Base-by-base conservation (phyloP, 2,888 invertebrate species). In the Galeopsomyia nigrocyanea region DNA sequence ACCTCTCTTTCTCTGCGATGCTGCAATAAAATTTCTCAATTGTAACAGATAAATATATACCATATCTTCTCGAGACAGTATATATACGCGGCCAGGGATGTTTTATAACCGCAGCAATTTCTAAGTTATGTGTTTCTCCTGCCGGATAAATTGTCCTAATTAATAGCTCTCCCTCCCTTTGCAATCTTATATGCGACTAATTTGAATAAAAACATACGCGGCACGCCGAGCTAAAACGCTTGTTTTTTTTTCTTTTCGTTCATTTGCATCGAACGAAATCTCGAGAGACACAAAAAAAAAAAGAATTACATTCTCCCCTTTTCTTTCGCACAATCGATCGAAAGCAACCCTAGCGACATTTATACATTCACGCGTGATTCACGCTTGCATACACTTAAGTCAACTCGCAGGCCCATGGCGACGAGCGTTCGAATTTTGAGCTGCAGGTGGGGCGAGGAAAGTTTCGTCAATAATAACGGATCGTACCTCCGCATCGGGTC, bases 381-480 rank as follows among this genome's bases (percentile, higher is more conserved):
- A 39, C 39, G 31, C 31, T 1, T 39, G 39, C 10, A 39, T 39
- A 39, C 39, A 13, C 7, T 39, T 39, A 39, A 39, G 10, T 13
- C 2, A 10, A 13, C 39, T 13, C 39, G n/a, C n/a, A 13, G 39
- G 5, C 26, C 39, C 39, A 39, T 13, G 46, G 46, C 60, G 19
- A 47, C 57, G 22, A 22, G 53, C 39, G 39, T 26, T 10, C 19
- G 21, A 26, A 49, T 21, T n/a, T 21, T 19, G 39, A 26, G 26
- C 16, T 7, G 46, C 65, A 2, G 21, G 47, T 9, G 22, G 46
- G 17, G 22, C 39, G 47, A 67, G 22, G 66, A 69, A 70, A 70
- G 73, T 74, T 74, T 70, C 58, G 61, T 70, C 66, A 62, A 74
- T 74, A 62, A 74, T 74, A 74, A 74, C 70, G 70, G 65, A 56